Evolutionary conservation across 23 tunicate species (phyloP).

Genomic region (Halocynthia aurantium): DNA sequence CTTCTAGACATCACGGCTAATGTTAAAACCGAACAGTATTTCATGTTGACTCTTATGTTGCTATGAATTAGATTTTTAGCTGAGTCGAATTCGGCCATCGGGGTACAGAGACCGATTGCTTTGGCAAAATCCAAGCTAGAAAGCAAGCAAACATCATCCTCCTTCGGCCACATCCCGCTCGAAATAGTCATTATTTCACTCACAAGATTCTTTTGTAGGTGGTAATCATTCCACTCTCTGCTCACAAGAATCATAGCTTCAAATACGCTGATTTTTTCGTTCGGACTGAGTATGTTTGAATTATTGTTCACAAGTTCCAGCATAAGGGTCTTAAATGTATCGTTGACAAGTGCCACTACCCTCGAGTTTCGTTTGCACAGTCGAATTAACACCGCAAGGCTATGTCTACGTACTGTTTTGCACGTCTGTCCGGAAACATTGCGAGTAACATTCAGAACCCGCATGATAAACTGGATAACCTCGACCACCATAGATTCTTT

Average conservation of each 20-base stretch:
- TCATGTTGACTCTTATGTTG: constrained; percentile 5
- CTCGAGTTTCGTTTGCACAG: constrained; percentile 20
- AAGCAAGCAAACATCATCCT: constrained; percentile 6
- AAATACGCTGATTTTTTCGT: constrained; percentile 47
- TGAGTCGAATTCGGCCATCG: background rate
- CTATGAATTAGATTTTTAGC: background rate
- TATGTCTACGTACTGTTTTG: constrained; percentile 10
- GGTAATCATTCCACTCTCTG: constrained; percentile 63
- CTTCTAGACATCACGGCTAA: constrained; percentile 30
- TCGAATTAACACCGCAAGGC: constrained; percentile 18
- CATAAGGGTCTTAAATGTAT: constrained; percentile 20
- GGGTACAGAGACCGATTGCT: constrained; percentile 31
- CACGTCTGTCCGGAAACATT: background rate
- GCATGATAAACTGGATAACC: too few species aligned
- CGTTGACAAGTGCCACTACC: constrained; percentile 10
- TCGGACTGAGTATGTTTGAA: constrained; percentile 12
- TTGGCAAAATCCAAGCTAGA: constrained; percentile 50
- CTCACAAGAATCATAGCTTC: constrained; percentile 54
- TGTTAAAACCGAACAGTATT: constrained; percentile 27
- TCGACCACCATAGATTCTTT: background rate
- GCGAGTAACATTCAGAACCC: too few species aligned
- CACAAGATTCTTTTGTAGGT: constrained; percentile 34
- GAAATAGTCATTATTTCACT: constrained; percentile 35
- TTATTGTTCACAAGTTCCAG: constrained; percentile 8
- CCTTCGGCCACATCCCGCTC: constrained; percentile 2